Conservation (phyloP, 2,888 invertebrate genomes). For the Xanthorhoe designata region DNA sequence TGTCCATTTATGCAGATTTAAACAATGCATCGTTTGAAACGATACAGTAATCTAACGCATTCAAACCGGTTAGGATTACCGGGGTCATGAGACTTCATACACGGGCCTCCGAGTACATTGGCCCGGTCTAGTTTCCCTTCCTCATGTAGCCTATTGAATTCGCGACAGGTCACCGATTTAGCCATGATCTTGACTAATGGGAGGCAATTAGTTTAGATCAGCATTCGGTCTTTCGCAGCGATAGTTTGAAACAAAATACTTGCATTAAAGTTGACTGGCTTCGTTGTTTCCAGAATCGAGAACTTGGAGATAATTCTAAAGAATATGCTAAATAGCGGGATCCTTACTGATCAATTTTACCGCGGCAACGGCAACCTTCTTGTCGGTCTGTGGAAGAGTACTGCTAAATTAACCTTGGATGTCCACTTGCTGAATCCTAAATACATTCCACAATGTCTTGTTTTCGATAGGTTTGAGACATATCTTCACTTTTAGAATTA, state of each 20-base stretch:
- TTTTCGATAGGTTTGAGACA: slow-evolving; percentile 40
- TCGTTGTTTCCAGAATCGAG: slow-evolving; percentile 64
- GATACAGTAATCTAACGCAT: slow-evolving; percentile 12
- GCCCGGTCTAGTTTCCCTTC: slow-evolving; percentile 29
- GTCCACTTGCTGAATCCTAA: slow-evolving; percentile 47
- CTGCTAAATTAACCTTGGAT: slow-evolving; percentile 41
- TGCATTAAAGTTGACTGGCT: slow-evolving; percentile 11
- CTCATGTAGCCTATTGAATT: slow-evolving; percentile 16
- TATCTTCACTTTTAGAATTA: slow-evolving; percentile 1
- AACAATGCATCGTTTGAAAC: slow-evolving; percentile 27
- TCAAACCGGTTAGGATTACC: slow-evolving; percentile 21
- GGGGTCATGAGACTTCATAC: slow-evolving; percentile 17
- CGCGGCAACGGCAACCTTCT: slow-evolving; percentile 61
- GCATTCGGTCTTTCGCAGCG: not conserved
- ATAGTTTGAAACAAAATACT: not conserved
- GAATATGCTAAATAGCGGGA: slow-evolving; percentile 65
- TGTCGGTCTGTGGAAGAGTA: slow-evolving; percentile 61
- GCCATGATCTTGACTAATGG: slow-evolving; percentile 7
- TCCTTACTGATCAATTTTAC: slow-evolving; percentile 62
- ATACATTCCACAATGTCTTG: slow-evolving; percentile 37
- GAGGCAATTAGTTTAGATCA: not conserved
- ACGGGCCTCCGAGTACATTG: slow-evolving; percentile 29
- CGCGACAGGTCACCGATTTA: slow-evolving; percentile 2
- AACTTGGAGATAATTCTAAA: slow-evolving; percentile 65
- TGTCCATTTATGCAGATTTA: not conserved